Evolutionary conservation across 2,888 invertebrate genomes (phyloP), one percentile per base, ranked within the genome.

Genomic region (Branchipolynoe longqiensis): DNA sequence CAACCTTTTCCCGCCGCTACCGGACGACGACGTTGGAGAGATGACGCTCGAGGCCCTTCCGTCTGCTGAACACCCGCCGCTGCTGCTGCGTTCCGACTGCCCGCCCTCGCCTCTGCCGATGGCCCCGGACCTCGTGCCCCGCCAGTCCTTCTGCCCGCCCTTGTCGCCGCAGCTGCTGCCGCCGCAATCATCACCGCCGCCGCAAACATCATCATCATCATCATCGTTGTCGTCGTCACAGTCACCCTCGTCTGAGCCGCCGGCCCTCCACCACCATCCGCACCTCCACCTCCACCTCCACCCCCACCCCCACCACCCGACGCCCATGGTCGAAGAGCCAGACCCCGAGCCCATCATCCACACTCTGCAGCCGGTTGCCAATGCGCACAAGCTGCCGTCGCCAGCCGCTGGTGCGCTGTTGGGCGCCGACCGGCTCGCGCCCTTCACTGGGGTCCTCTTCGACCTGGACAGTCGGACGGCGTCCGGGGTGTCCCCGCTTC

Each of bases 1-100:
- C 89, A 14, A 62, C 89, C 48, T 88, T 40, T 62, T 86, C 85
- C 81, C 86, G 85, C 85, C 89, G 92, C 4, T 84, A 36, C 84
- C 41, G 69, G 40, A 8, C 0, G 73, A 82, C 22, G 83, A 85
- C 25, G 54, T 41, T 25, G 31, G 56, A 28, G 78, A 81, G 54
- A 83, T 73, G 41, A 87, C 59, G 28, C 64, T 85, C 3, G 87
- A 87, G 78, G 58, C 86, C 4, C 69, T 84, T 48, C 54, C 73
- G 18, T 73, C 48, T 22, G 36, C 33, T 33, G 31, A 31, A 1
- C 38, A 41, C 25, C 22, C 25, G 12, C 69, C 84, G 28, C 3
- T 41, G 40, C 82, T 58, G 22, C 12, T 41, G 6, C 83, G 62
- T 12, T 64, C 58, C 2, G 59, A 58, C 59, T 59, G 59, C 64